phyloP scores from a whole-genome alignment of 1,140 invertebrate genomes.

The Ips typographus region DNA sequence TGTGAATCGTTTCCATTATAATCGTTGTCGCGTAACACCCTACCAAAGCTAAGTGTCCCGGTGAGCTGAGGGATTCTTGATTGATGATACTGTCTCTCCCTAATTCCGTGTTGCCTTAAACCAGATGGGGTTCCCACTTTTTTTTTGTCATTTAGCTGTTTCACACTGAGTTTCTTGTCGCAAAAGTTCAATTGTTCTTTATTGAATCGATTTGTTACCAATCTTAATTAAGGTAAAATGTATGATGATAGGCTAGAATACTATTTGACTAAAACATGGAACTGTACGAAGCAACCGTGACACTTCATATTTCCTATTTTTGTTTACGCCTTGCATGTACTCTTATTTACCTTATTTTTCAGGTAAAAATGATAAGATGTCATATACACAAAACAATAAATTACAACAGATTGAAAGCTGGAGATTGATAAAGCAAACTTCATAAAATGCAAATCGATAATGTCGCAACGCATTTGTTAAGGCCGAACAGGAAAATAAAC shows the following conservation, averaged over 20 bases:
- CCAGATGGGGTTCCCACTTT: conserved; percentile 9
- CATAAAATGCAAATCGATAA: background rate
- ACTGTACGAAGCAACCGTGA: no score
- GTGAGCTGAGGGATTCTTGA: conserved; percentile 30
- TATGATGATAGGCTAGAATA: no score
- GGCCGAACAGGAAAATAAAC: conserved; percentile 18
- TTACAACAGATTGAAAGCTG: no score
- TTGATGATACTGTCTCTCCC: conserved; percentile 22
- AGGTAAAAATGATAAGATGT: no score
- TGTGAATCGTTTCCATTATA: conserved; percentile 30
- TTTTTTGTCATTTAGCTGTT: background rate
- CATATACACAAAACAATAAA: no score
- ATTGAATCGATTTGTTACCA: background rate
- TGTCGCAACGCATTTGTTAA: conserved; percentile 13
- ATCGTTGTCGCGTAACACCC: conserved; percentile 29
- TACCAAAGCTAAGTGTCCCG: conserved; percentile 26
- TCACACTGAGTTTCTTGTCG: background rate
- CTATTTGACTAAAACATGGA: no score
- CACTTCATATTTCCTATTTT: no score
- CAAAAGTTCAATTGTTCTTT: background rate
- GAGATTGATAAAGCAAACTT: no score
- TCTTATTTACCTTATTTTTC: no score
- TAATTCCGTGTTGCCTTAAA: conserved; percentile 15
- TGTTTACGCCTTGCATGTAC: no score
- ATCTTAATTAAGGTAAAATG: no score